Base-by-base conservation (phyloP, 2,797 vertebrate genomes). In the Macrochelys suwanniensis region DNA sequence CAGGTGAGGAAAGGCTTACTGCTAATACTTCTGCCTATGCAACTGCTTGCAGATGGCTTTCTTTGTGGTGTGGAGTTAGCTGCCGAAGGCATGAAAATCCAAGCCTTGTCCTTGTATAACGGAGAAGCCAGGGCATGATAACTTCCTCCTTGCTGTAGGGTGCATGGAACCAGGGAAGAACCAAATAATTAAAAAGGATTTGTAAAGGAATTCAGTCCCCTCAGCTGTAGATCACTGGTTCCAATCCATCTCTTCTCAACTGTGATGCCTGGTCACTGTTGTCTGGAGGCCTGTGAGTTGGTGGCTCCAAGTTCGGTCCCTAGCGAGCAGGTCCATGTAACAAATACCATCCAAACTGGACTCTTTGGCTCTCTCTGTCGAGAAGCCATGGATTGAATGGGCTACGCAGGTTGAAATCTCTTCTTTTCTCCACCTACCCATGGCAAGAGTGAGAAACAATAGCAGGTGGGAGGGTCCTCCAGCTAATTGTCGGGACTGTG, bases 1-100 rank as follows among this genome's bases (percentile, higher is more conserved):
- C 96, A 99, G 99, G 99, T 99, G 88, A 61, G 91, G 6, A 65
- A 16, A 7, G 10, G 5, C 25, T 50, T n/a, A 7, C 8, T 50
- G 59, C 25, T 49, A 71, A 10, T 26, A 19, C 11, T 7, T n/a
- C 49, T 51, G 31, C 49, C 31, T 6, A 21, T 11, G 7, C 17
- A 26, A 12, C 37, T 19, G 11, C 53, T 49, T 61, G 21, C 33
- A 25, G 31, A 7, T 81, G 45, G 31, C 37, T 71, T 71, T 71
- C 37, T 33, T 50, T 51, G 50, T 6, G 17, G 45, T 50, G 42
- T 28, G 80, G 31, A 42, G 50, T 51, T 71, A 23, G 21, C 10
- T 42, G n/a, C 19, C 5, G 11, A 71, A 42, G 10, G n/a, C n/a
- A 71, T 71, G 65, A 71, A 71, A 71, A 71, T 42, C n/a, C 37